These are phyloP conservation scores for Poeciliopsis turrubarensis DNA, from an alignment of 2,113 vertebrate genomes.

Conservation along the genomic window DNA sequence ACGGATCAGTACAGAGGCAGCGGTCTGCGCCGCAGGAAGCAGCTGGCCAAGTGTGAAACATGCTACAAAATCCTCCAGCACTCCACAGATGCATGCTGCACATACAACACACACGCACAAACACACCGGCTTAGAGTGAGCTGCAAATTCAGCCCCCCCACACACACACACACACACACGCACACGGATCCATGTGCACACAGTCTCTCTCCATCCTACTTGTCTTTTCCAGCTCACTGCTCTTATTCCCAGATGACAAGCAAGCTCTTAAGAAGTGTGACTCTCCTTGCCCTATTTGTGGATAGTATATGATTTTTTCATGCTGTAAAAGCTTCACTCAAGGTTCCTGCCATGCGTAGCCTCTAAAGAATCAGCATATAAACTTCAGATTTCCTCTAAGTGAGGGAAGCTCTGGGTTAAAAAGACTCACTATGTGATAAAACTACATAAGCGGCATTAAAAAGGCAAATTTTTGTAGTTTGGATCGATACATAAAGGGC, in stretches of 20 bases:
- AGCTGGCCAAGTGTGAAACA: conserved; percentile 47
- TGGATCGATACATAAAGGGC: no score
- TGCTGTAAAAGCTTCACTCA: conserved; percentile 70
- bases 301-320: conserved; percentile 72
- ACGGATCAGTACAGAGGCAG: conserved; percentile 51
- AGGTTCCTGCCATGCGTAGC: conserved; percentile 35
- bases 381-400: conserved; percentile 34
- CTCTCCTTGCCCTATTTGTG: conserved; percentile 55
- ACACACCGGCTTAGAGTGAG: conserved; percentile 6
- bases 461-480: no score
- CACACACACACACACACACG: background rate
- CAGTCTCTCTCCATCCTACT: background rate
- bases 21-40: conserved; percentile 44
- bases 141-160: background rate
- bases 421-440: background rate
- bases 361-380: conserved; percentile 37
- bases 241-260: conserved; percentile 58
- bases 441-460: no score
- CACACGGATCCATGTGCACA: conserved; percentile 3
- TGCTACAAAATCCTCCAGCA: conserved; percentile 59
- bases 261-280: conserved; percentile 53
- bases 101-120: conserved; percentile 28
- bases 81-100: conserved; percentile 42
- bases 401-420: background rate
- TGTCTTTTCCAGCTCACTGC: conserved; percentile 47